Evolutionary conservation across 2,797 vertebrate species (phyloP), one percentile per base, ranked within the genome.

Genomic region (Acanthornis magna): DNA sequence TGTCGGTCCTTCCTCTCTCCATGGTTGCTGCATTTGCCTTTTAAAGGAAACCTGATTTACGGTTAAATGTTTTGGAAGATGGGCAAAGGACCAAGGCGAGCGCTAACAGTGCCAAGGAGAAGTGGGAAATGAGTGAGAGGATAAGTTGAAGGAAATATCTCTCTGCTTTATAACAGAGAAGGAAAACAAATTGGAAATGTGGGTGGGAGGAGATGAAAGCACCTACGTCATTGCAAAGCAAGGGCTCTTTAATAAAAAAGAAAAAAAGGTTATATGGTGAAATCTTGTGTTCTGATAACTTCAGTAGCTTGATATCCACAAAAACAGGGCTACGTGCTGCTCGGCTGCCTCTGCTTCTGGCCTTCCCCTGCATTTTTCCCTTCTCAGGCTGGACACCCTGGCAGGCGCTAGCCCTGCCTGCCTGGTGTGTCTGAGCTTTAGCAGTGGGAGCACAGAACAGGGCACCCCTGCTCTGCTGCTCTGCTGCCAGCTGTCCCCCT

Each of bases 11-110:
- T 82, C 14, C 18, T 48, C 29, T 88, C 63, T 74, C 66, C 9
- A 0, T 48, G 29, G 57, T 20, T 84, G 40, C 67, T 81, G 34
- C 54, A 43, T 85, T 95, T 91, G 74, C 70, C 57, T 91, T 95
- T 83, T 85, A 89, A 66, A 88, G 55, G 79, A 89, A 63, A 68
- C 65, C 6, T 85, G 76, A 93, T 89, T 91, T 95, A 77, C 32
- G 70, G 87, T 61, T 51, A 45, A 92, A 51, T 94, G 83, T 80
- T 92, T 88, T 76, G 84, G 76, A 84, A 95, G 95, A 70, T 73
- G 89, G 95, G 82, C 74, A 63, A 2, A 85, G 70, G 91, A 93
- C 92, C 93, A 84, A 93, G 67, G 73, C 5, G 0, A 88, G 77
- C 27, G 40, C 80, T 84, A 60, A 53, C 27, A 3, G 79, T 79